Evolutionary conservation across 2,113 vertebrate species (phyloP), one percentile per base, ranked within the genome.

Genomic region (Brachyhypopomus occidentalis): DNA sequence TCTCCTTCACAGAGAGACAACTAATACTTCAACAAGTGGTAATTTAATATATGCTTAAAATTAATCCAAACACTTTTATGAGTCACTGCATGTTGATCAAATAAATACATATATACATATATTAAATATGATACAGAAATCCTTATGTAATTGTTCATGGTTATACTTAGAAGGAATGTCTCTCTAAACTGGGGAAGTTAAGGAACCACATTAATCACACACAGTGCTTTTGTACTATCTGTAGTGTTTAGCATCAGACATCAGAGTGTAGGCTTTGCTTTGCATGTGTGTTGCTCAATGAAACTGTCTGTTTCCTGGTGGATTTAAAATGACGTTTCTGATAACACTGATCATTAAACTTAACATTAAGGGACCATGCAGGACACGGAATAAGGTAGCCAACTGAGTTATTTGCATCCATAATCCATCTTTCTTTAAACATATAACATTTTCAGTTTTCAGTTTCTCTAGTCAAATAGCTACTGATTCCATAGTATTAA

Each of bases 1-100:
- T 83, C 62, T 72, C 85, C 88, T 83, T 85, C 79, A 41, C 71
- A 82, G 90, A 90, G 89, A 89, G 86, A 88, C 81, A 85, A 30
- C 84, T 84, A 87, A 85, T 75, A 22, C 64, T 52, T 52, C 25
- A 80, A 12, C 25, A 80, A 12, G 12, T 14, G 12, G 30, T 20
- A 45, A 52, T 17, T 27, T 5, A 2, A 55, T 1, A 58, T 19
- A 56, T 11, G 27, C 17, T 58, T 72, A 6, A 30, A 27, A 27
- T 55, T 22, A 55, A 17, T 11, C 14, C 22, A 41, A 41, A 25
- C 38, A 52, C 12, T 71, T 14, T 22, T 45, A 6, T 3, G 19
- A 52, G 12, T 2, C 45, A 52, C 12, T 14, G 9, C 12, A 41
- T 41, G 30, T 41, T 41, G 41, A 41, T 52, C 0, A 52, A 52